Conservation (phyloP, 2,888 invertebrate genomes). For the Rhingia rostrata region DNA sequence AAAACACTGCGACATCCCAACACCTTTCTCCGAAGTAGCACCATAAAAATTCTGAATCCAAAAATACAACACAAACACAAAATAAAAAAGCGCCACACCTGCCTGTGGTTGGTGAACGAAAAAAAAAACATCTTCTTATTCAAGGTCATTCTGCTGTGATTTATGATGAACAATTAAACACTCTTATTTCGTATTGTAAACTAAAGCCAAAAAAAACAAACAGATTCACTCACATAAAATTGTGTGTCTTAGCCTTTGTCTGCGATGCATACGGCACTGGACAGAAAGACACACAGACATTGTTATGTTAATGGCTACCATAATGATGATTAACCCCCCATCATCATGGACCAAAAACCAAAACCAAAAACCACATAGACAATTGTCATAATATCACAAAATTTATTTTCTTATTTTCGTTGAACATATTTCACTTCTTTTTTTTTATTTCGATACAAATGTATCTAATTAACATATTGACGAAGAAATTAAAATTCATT, state of each 20-base stretch:
- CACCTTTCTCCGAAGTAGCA: conserved; percentile 26
- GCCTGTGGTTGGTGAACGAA: background rate
- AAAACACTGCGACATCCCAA: conserved; percentile 8
- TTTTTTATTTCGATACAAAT: conserved; percentile 40
- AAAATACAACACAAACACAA: conserved; percentile 48
- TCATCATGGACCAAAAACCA: conserved; percentile 25
- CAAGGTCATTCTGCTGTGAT: conserved; percentile 70
- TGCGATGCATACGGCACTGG: conserved; percentile 23
- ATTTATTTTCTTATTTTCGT: conserved; percentile 7
- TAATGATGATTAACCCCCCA: conserved; percentile 29
- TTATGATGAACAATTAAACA: conserved; percentile 64
- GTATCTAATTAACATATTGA: conserved; percentile 63
- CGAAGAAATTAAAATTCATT: conserved; percentile 60
- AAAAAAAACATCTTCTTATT: conserved; percentile 32
- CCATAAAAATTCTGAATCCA: conserved; percentile 26
- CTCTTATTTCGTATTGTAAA: conserved; percentile 31
- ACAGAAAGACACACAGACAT: conserved; percentile 28
- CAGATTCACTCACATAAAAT: conserved; percentile 19
- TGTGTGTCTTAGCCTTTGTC: conserved; percentile 6
- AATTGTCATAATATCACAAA: conserved; percentile 33
- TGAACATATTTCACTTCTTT: background rate
- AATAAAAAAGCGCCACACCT: background rate
- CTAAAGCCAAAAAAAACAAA: conserved; percentile 19
- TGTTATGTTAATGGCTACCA: conserved; percentile 64
- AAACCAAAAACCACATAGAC: conserved; percentile 22